These are phyloP conservation scores for Pangasius larnaudii DNA, from an alignment of 2,797 vertebrate species.

Conservation along the genomic window DNA sequence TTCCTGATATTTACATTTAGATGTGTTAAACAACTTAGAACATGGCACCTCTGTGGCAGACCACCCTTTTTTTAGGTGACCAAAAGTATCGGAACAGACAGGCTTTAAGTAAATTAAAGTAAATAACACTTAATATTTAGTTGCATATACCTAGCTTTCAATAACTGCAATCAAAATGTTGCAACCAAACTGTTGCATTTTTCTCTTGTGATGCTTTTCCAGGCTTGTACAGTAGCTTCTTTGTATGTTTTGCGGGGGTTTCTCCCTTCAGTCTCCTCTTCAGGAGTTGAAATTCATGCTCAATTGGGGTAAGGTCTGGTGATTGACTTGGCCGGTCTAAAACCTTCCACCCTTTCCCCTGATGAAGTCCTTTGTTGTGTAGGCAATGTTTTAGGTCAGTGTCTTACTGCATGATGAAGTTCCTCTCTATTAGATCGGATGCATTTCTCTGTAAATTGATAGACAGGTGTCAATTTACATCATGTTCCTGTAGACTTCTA, in stretches of 20 bases:
- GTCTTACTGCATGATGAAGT: not conserved
- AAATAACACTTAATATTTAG: not conserved
- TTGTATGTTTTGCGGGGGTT: not conserved
- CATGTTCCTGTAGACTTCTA: not conserved
- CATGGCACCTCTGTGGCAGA: not conserved
- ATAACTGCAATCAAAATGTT: too few species aligned
- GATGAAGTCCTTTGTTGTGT: not conserved
- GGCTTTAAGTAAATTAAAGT: not conserved
- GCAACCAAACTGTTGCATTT: not conserved
- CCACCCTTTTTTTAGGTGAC: not conserved
- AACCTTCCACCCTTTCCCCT: not conserved
- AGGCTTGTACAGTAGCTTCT: not conserved
- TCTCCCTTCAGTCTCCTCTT: not conserved
- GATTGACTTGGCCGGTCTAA: not conserved
- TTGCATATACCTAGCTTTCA: not conserved
- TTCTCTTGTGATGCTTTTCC: not conserved
- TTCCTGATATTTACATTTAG: not conserved
- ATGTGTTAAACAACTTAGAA: not conserved
- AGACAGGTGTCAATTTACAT: not conserved
- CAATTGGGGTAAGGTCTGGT: not conserved
- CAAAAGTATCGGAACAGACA: not conserved
- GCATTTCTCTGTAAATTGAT: not conserved
- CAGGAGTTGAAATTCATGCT: not conserved
- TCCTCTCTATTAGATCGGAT: not conserved
- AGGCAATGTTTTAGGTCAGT: not conserved